Conservation (phyloP, 2,113 vertebrate species). For the Marmota flaviventris region DNA sequence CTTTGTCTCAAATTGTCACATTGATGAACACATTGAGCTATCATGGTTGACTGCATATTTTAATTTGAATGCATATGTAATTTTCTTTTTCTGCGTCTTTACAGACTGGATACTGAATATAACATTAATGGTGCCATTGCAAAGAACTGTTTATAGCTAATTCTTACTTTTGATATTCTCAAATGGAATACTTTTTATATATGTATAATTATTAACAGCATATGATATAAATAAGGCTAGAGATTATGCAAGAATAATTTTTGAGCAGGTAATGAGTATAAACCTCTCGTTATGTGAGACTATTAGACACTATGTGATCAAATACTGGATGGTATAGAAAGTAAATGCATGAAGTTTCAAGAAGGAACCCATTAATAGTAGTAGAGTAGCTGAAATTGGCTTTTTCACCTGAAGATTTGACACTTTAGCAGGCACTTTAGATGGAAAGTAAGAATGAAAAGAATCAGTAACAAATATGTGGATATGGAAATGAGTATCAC, state of each 20-base stretch:
- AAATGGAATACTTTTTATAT: not conserved
- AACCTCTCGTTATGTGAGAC: not conserved
- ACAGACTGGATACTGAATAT: conserved; percentile 35
- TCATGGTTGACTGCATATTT: conserved; percentile 36
- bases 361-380: not conserved
- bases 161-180: conserved; percentile 57
- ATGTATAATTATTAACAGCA: not conserved
- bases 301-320: not conserved
- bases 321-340: not conserved
- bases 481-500: not conserved
- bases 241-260: not conserved
- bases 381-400: not conserved
- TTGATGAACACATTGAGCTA: conserved; percentile 44
- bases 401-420: not conserved
- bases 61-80: conserved; percentile 40
- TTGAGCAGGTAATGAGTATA: not conserved
- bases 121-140: conserved; percentile 30
- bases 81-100: conserved; percentile 3
- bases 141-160: not conserved
- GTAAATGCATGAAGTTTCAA: not conserved
- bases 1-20: conserved; percentile 46
- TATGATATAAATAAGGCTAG: not conserved
- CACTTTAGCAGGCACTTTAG: not conserved
- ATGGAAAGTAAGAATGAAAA: not conserved
- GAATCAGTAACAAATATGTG: not conserved